Base-by-base conservation (phyloP, 64 coral and sea anemone species). In the Anthopleura sola region DNA sequence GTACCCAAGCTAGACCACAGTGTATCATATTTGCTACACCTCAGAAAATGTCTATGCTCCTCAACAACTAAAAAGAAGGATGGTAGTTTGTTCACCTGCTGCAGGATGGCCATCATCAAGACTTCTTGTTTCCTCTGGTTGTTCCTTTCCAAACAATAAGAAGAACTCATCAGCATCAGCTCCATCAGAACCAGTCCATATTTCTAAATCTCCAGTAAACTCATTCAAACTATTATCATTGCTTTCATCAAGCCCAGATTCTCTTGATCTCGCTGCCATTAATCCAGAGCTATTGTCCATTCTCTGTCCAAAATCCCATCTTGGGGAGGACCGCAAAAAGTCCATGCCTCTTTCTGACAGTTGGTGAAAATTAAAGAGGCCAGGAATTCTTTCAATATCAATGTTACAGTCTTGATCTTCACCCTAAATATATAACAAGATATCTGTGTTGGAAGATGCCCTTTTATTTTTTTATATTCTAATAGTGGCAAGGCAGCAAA, bases 131-230 rank as follows among this genome's bases (percentile, higher is more conserved):
- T 85, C 75, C 78, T 58, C 78, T 19, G 76, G 69, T 51, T 60
- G 89, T 82, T 91, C 76, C 64, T 77, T 75, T 90, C 89, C 60
- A 44, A 91, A 86, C 38, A 91, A 75, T 29, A 91, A 75, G 78
- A 91, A 91, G 47, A 91, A 84, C 81, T 91, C 89, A 86, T 91
- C 89, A n/a, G 84, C 40, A 82, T 86, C 85, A 64, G 82, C 84
- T 84, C 46, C 56, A 86, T 91, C 83, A 68, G 76, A 79, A 39
- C 69, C 84, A 82, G 31, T 32, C 32, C 38, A 81, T 85, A 82
- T 71, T 36, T 68, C 76, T 64, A 75, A 51, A 81, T 91, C 82
- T 18, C 75, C 81, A 58, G 66, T 21, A 77, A 90, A 83, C 57
- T 46, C 88, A 84, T 85, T 84, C 28, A 79, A 79, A 2, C 47